A percentile compares a stretch with the other conserved stretches of the same genome.
Evolutionary conservation across 2,113 vertebrate species (phyloP).

Genomic region (Carettochelys insculpta): DNA sequence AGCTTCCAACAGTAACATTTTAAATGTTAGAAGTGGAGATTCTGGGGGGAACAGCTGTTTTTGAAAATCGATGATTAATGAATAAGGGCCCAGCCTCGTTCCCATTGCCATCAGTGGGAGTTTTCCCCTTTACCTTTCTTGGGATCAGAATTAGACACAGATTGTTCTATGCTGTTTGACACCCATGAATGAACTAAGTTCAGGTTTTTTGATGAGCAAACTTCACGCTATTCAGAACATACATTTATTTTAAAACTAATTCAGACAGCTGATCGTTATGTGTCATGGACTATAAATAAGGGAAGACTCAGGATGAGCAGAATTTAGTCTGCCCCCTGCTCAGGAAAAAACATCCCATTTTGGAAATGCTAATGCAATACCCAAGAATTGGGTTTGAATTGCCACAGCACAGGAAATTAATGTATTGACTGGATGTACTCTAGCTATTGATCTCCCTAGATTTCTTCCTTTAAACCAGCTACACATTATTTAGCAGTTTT

Average conservation of each 20-base stretch:
- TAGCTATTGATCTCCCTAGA: neutral
- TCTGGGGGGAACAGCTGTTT: rapidly evolving
- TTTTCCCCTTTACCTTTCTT: neutral
- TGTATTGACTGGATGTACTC: neutral
- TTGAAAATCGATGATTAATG: neutral
- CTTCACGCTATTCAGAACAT: neutral
- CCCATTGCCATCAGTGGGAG: neutral
- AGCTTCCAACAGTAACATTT: neutral
- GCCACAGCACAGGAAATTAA: neutral
- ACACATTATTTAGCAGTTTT: constrained; percentile 36
- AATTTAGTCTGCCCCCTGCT: neutral
- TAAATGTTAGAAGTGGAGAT: neutral
- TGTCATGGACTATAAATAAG: neutral
- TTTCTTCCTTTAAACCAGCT: neutral
- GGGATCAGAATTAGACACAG: neutral
- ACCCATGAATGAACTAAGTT: neutral
- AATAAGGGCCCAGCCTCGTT: rapidly evolving
- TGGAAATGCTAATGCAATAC: neutral
- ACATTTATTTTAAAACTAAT: rapidly evolving
- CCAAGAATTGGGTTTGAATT: neutral
- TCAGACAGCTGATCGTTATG: neutral
- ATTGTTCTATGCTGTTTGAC: neutral
- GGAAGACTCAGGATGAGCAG: neutral
- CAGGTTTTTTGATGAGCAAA: neutral
- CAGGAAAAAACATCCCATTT: neutral